Evolutionary conservation across 2,797 vertebrate species (phyloP).

Genomic region (Sebastes minor): DNA sequence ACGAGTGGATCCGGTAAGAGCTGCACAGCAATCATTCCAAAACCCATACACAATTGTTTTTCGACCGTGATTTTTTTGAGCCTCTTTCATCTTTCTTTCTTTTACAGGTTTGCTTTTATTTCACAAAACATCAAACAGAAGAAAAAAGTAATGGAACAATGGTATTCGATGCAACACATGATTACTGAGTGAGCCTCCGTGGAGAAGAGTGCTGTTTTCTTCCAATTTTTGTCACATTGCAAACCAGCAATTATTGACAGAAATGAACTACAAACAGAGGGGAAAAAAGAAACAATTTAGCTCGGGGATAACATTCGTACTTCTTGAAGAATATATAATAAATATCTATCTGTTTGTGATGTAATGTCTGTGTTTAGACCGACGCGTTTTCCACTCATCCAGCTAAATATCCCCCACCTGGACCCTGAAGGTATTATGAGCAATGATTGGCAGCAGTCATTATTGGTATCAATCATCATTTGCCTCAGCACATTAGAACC

Average conservation of each 20-base stretch:
- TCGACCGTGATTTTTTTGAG: not conserved
- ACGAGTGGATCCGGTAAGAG: not conserved
- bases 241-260: slow-evolving; percentile 22
- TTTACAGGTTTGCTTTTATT: slow-evolving; percentile 11
- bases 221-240: slow-evolving; percentile 13
- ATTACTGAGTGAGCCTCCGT: not conserved
- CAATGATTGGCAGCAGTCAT: slow-evolving; percentile 73
- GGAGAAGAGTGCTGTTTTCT: slow-evolving; percentile 15
- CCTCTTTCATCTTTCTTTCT: slow-evolving; percentile 15
- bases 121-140: slow-evolving; percentile 21
- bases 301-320: not conserved
- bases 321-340: not conserved
- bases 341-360: not conserved
- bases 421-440: slow-evolving; percentile 45
- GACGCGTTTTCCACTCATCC: not conserved
- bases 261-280: not conserved
- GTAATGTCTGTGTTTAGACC: not conserved
- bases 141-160: slow-evolving; percentile 1
- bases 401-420: slow-evolving; percentile 46
- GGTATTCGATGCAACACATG: slow-evolving; percentile 17
- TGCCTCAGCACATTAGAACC: slow-evolving; percentile 68
- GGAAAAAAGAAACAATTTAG: not conserved
- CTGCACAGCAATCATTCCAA: not conserved
- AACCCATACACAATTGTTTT: not conserved
- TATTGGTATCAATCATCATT: slow-evolving; percentile 78